Percentiles rank a stretch among this genome's conserved stretches.
Evolutionary conservation across 1,140 invertebrate genomes (phyloP).

Genomic region (Tribolium castaneum): DNA sequence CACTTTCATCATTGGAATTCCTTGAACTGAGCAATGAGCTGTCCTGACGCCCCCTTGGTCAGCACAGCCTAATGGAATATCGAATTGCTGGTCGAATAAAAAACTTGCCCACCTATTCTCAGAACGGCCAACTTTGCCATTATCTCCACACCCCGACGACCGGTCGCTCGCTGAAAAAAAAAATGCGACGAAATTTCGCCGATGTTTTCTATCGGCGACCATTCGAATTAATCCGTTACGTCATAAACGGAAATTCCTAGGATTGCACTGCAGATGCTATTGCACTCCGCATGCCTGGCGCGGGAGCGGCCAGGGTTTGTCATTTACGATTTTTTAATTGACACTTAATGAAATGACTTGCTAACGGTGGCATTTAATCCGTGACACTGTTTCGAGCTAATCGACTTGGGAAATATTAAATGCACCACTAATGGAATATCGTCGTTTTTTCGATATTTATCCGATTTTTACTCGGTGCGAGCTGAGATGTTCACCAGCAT

Average conservation of each 20-base stretch:
- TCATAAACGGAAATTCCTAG: conserved; percentile 21
- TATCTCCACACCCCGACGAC: neutral
- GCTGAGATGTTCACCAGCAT: conserved; percentile 22
- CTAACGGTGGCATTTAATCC: conserved; percentile 16
- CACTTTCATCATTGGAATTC: conserved; percentile 47
- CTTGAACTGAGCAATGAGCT: conserved; percentile 37
- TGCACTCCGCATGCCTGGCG: conserved; percentile 18
- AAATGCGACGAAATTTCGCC: neutral
- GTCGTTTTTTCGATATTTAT: conserved; percentile 22
- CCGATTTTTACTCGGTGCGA: conserved; percentile 4
- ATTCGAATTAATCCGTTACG: conserved; percentile 27
- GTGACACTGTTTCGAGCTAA: neutral
- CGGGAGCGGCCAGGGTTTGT: conserved; percentile 22
- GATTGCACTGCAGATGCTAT: conserved; percentile 30
- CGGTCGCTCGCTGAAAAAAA: neutral
- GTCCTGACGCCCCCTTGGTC: conserved; percentile 34
- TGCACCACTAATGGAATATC: neutral
- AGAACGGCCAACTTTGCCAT: conserved; percentile 7
- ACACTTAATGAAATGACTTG: conserved; percentile 25
- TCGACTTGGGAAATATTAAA: neutral
- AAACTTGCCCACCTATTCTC: conserved; percentile 15
- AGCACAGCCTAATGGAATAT: conserved; percentile 28
- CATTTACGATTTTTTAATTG: conserved; percentile 35
- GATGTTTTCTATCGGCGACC: neutral
- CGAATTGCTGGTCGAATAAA: conserved; percentile 12